These are phyloP conservation scores for Xiphorhynchus erythropygius DNA, from an alignment of 2,797 vertebrate genomes.

Conservation along the genomic window DNA sequence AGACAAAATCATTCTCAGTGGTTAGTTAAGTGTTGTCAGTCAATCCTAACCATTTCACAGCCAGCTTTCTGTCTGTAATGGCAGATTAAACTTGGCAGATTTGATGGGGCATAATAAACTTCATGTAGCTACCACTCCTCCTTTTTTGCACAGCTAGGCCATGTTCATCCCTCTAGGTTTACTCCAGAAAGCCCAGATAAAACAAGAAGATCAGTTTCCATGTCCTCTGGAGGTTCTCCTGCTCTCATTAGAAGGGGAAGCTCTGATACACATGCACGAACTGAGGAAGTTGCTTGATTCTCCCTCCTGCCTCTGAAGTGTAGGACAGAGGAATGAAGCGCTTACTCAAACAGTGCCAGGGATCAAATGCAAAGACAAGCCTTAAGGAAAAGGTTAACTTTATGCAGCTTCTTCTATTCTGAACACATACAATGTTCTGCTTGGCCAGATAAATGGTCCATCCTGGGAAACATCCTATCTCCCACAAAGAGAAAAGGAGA, in stretches of 20 bases:
- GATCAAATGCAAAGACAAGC: not conserved
- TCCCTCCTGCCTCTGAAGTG: not conserved
- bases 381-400: not conserved
- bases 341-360: not conserved
- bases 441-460: not conserved
- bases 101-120: slow-evolving; percentile 61
- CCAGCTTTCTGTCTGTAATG: slow-evolving; percentile 56
- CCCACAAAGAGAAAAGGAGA: not conserved
- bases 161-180: slow-evolving; percentile 14
- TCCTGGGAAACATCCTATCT: not conserved
- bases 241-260: not conserved
- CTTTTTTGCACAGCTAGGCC: slow-evolving; percentile 3
- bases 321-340: not conserved
- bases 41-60: slow-evolving; percentile 64
- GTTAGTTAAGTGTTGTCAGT: slow-evolving; percentile 69
- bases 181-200: not conserved
- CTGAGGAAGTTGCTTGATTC: not conserved
- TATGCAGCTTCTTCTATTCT: not conserved
- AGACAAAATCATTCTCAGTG: slow-evolving; percentile 37
- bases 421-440: not conserved
- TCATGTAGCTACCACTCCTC: slow-evolving; percentile 42
- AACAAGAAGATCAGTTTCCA: slow-evolving; percentile 43
- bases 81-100: slow-evolving; percentile 70
- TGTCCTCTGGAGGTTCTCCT: slow-evolving; percentile 1
- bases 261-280: not conserved